Evolutionary conservation across 2,888 invertebrate genomes (phyloP), one percentile per base, ranked within the genome.

Genomic region (Phyto melanocephala): DNA sequence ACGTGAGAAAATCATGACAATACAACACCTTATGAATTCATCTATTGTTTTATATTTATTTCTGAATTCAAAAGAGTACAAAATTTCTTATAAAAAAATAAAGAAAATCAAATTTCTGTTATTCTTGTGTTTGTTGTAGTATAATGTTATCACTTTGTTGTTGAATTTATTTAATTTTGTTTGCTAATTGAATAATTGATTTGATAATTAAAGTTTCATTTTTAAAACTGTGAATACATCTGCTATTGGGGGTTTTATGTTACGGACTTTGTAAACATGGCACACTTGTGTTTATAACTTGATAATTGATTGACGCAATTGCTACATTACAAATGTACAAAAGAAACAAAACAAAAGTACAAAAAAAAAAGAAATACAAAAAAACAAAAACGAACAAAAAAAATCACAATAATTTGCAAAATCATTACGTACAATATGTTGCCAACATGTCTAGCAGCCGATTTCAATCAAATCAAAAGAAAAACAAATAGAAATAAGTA

Each of bases 301-400:
- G 81, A 70, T 82, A 82, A 82, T 82, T 82, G 82, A 75, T 82
- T 82, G 79, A 79, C 75, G 82, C 79, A 82, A 82, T 82, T 82
- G 35, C 33, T 65, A 65, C 52, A 76, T 62, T 82, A 75, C 82
- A 82, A 82, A 71, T 81, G 56, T 70, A 56, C 62, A 35, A 50
- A 17, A 60, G 1, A 20, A 68, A 35, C 22, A 75, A 56, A 68
- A 62, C 40, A 52, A 33, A 67, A 72, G 20, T 28, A 54, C 40
- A 28, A 56, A 58, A n/a, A 40, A 42, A 47, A 47, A 58, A 33
- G 13, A 40, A 37, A 62, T 24, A 37, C 71, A 47, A 35, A 24
- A 42, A 17, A 28, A 22, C 68, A n/a, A n/a, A 75, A 63, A 74
- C 40, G 62, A 63, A 52, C 67, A 72, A n/a, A n/a, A 28, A 28